Conservation (phyloP, 1,140 invertebrate genomes). For the Meloidogyne hapla region DNA sequence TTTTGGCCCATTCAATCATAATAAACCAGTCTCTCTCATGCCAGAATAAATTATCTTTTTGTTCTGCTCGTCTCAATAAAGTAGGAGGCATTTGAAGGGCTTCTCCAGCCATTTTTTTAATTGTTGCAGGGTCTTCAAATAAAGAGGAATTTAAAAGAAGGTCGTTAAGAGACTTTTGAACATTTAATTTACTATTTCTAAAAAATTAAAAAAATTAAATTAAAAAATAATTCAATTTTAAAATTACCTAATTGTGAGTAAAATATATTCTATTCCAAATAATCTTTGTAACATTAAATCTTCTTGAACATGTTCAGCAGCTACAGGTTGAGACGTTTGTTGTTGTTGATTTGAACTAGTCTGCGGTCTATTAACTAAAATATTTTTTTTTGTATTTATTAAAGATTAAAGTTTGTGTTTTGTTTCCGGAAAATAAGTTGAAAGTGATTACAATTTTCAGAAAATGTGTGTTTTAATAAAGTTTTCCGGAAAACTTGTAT, state of each 20-base stretch:
- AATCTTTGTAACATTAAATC: slow-evolving; percentile 38
- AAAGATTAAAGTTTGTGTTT: neutral
- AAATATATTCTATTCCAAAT: slow-evolving; percentile 38
- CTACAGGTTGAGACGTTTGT: neutral
- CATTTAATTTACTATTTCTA: slow-evolving; percentile 35
- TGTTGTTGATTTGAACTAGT: neutral
- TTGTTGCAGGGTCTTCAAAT: slow-evolving; percentile 8
- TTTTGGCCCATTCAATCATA: slow-evolving; percentile 64
- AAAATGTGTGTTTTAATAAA: neutral
- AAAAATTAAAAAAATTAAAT: slow-evolving; percentile 25
- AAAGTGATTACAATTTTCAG: too few relatives aligned
- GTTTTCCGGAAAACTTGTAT: too few relatives aligned
- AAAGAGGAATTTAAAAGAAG: slow-evolving; percentile 3
- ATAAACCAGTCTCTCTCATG: slow-evolving; percentile 62
- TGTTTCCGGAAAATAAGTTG: neutral
- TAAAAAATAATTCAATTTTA: slow-evolving; percentile 4
- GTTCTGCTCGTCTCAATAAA: slow-evolving; percentile 39
- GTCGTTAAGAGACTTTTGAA: slow-evolving; percentile 42
- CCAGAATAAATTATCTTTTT: slow-evolving; percentile 57
- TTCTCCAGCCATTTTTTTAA: neutral
- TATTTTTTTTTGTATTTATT: neutral
- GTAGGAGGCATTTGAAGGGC: neutral
- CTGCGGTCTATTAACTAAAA: neutral
- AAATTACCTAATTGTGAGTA: slow-evolving; percentile 36
- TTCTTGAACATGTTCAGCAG: slow-evolving; percentile 37